These are phyloP conservation scores for Tachystola acroxantha DNA, from an alignment of 2,888 invertebrate species.

Conservation along the genomic window DNA sequence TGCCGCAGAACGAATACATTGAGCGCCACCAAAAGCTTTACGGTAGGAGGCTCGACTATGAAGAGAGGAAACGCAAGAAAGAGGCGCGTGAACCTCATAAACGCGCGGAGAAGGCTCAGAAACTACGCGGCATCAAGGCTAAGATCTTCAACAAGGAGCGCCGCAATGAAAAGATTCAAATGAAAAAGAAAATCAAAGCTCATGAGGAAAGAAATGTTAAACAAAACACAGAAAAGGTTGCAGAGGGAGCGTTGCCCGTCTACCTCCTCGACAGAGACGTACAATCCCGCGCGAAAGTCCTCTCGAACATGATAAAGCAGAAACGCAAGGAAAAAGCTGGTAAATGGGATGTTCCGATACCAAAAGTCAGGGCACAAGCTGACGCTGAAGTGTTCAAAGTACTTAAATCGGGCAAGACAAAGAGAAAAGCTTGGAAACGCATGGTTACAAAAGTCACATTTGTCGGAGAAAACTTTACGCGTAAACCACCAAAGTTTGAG, in stretches of 20 bases:
- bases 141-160: slow-evolving; percentile 98
- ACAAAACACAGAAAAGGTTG: slow-evolving; percentile 88
- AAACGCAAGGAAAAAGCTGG: slow-evolving; percentile 99
- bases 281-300: slow-evolving; percentile 94
- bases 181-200: slow-evolving; percentile 98
- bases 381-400: slow-evolving; percentile 98
- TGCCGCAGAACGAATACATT: slow-evolving; percentile 99
- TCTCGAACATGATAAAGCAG: slow-evolving; percentile 99
- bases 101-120: slow-evolving; percentile 92
- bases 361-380: slow-evolving; percentile 97
- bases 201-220: slow-evolving; percentile 97
- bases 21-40: slow-evolving; percentile 97
- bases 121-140: slow-evolving; percentile 96
- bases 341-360: slow-evolving; percentile 99
- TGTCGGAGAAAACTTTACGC: slow-evolving; percentile 98
- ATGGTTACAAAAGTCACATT: slow-evolving; percentile 99
- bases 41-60: slow-evolving; percentile 97
- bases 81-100: slow-evolving; percentile 97
- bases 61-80: slow-evolving; percentile 96
- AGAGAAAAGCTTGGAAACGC: slow-evolving; percentile 98
- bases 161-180: slow-evolving; percentile 98
- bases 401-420: slow-evolving; percentile 93
- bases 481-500: slow-evolving; percentile 99
- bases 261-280: slow-evolving; percentile 98
- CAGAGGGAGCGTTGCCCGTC: slow-evolving; percentile 95